Evolutionary conservation across 1,140 invertebrate genomes (phyloP).

Genomic region (Diuraphis noxia): DNA sequence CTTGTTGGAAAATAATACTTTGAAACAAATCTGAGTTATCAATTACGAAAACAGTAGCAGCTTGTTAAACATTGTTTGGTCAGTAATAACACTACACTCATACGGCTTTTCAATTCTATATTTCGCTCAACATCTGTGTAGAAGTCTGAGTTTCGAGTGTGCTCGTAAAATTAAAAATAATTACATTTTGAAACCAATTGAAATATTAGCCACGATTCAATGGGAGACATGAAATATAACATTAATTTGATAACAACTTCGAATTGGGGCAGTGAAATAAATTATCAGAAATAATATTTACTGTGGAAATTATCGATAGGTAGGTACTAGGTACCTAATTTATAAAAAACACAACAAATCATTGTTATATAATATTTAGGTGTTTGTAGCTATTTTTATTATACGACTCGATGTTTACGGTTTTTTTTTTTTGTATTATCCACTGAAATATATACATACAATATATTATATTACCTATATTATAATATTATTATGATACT

Average conservation of each 20-base stretch:
- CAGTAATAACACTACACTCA: background rate
- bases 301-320: background rate
- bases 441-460: too few relatives aligned
- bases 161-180: slow-evolving; percentile 6
- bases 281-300: background rate
- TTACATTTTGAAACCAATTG: background rate
- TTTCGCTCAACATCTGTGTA: background rate
- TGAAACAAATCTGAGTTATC: background rate
- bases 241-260: background rate
- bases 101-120: background rate
- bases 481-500: too few relatives aligned
- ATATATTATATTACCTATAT: too few relatives aligned
- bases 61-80: slow-evolving; percentile 1
- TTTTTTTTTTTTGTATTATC: background rate
- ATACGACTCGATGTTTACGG: background rate
- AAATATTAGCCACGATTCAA: background rate
- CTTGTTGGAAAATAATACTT: slow-evolving; percentile 1
- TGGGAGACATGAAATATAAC: background rate
- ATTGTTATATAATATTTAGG: background rate
- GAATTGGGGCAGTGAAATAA: background rate
- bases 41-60: background rate
- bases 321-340: too few relatives aligned
- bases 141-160: background rate
- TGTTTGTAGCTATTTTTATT: too few relatives aligned
- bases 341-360: background rate